Evolutionary conservation across 2,113 vertebrate species (phyloP), one percentile per base, ranked within the genome.

Genomic region (Myxocyprinus asiaticus): DNA sequence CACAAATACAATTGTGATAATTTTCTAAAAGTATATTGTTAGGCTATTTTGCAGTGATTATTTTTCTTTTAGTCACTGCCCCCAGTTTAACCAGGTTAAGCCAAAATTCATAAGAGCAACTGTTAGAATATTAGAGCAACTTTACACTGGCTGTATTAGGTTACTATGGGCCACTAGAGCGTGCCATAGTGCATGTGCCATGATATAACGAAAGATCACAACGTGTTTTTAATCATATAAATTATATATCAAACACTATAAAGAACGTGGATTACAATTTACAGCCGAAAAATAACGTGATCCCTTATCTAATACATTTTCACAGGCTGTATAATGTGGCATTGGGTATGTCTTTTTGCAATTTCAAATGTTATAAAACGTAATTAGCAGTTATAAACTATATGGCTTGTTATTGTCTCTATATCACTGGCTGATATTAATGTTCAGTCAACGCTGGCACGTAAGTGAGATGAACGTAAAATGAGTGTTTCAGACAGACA

Each of bases 111-210:
- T n/a, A n/a, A n/a, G n/a, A n/a, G n/a, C n/a, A n/a, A n/a, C n/a
- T n/a, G n/a, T n/a, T n/a, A n/a, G n/a, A n/a, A n/a, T n/a, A n/a
- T n/a, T n/a, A n/a, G n/a, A n/a, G n/a, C n/a, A n/a, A n/a, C n/a
- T n/a, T n/a, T n/a, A n/a, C n/a, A n/a, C n/a, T n/a, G n/a, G n/a
- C n/a, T n/a, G n/a, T n/a, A n/a, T n/a, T n/a, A n/a, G n/a, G n/a
- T n/a, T n/a, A n/a, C n/a, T n/a, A n/a, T n/a, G n/a, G n/a, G 55
- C 78, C 82, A 81, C 69, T 75, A 45, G 82, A 76, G 68, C 45
- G 75, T 64, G 69, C 69, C 65, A 81, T 33, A 33, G 22, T 33
- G 22, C 22, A 33, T 12, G 43, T 74, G 51, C 65, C 50, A 71
- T 59, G 64, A 22, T 7, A 55, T 9, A 83, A 71, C 67, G 61